phyloP scores from a whole-genome alignment of 1,140 invertebrate genomes.

The Eumaeus atala region DNA sequence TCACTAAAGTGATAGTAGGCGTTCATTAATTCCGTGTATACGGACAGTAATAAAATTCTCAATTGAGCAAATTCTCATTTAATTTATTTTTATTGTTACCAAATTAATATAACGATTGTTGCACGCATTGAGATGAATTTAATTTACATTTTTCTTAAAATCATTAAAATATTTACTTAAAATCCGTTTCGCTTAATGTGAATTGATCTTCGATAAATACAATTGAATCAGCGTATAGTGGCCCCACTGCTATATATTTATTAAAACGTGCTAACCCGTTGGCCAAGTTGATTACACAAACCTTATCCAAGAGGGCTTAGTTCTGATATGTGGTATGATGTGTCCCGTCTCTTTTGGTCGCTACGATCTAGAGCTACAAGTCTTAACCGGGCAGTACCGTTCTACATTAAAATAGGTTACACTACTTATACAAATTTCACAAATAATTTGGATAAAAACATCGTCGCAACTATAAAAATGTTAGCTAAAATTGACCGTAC shows the following conservation, averaged over 20 bases:
- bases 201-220: neutral
- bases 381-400: conserved; percentile 12
- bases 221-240: neutral
- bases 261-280: neutral
- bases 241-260: conserved; percentile 7
- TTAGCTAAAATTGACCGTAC: neutral
- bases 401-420: conserved; percentile 12
- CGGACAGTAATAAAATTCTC: too few relatives aligned
- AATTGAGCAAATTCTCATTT: too few relatives aligned
- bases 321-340: conserved; percentile 69
- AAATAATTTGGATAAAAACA: conserved; percentile 14
- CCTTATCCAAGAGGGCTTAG: conserved; percentile 36
- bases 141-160: too few relatives aligned
- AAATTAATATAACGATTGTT: too few relatives aligned
- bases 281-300: conserved; percentile 25
- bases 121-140: too few relatives aligned
- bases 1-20: too few relatives aligned
- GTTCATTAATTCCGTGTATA: too few relatives aligned
- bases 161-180: too few relatives aligned
- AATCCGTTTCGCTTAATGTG: neutral
- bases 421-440: conserved; percentile 12
- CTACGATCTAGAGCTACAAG: conserved; percentile 33
- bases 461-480: neutral
- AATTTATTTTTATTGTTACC: too few relatives aligned
- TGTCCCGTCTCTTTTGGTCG: conserved; percentile 65